These are phyloP conservation scores for Druon quercuslanigerum DNA, from an alignment of 1,140 invertebrate species.

Conservation along the genomic window DNA sequence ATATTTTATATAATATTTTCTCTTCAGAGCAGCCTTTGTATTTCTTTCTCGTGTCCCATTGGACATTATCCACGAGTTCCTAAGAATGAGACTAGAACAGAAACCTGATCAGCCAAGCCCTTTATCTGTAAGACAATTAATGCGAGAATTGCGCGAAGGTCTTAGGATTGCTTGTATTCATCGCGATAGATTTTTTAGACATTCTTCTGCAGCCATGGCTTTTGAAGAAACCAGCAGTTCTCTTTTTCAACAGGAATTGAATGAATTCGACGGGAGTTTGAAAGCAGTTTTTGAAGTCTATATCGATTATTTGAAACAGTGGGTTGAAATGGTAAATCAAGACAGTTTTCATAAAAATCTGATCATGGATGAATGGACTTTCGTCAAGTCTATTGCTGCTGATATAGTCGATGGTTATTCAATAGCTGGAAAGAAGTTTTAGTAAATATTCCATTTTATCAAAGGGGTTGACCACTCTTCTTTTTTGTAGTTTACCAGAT, in stretches of 20 bases:
- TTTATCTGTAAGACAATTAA: slow-evolving; percentile 90
- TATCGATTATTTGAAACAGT: slow-evolving; percentile 84
- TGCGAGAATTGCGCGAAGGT: slow-evolving; percentile 91
- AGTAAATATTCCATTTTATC: slow-evolving; percentile 66
- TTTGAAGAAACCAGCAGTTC: slow-evolving; percentile 71
- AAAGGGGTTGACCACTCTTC: no score
- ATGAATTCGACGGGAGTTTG: slow-evolving; percentile 87
- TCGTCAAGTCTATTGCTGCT: slow-evolving; percentile 82
- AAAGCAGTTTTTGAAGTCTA: slow-evolving; percentile 85
- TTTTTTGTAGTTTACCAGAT: no score
- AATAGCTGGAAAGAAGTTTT: slow-evolving; percentile 82
- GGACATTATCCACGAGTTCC: slow-evolving; percentile 92
- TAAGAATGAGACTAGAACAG: slow-evolving; percentile 88
- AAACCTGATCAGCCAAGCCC: slow-evolving; percentile 89
- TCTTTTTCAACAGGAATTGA: slow-evolving; percentile 79
- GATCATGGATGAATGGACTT: slow-evolving; percentile 88
- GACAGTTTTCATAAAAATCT: slow-evolving; percentile 84
- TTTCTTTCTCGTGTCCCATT: slow-evolving; percentile 88
- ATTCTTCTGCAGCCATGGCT: slow-evolving; percentile 82
- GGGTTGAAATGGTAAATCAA: slow-evolving; percentile 82
- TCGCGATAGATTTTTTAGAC: slow-evolving; percentile 83
- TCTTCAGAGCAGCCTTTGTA: slow-evolving; percentile 82
- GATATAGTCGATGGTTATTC: slow-evolving; percentile 83
- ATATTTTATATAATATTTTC: slow-evolving; percentile 18
- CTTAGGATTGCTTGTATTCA: slow-evolving; percentile 86